These are phyloP conservation scores for Cordilura impudica DNA, from an alignment of 2,888 invertebrate species.

Conservation along the genomic window DNA sequence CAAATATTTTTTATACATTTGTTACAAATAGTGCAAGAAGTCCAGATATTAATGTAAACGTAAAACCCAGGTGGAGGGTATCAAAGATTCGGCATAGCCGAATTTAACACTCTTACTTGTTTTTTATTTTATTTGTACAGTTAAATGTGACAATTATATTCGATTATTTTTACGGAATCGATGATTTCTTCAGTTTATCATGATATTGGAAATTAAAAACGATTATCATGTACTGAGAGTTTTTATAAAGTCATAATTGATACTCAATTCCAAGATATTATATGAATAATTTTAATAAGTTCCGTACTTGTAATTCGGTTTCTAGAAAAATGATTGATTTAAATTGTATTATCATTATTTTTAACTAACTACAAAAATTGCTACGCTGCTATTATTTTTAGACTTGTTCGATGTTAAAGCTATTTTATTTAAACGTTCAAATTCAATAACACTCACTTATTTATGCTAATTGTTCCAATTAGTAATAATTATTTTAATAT, in stretches of 20 bases:
- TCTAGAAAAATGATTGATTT: constrained; percentile 42
- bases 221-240: not conserved
- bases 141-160: not conserved
- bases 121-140: not conserved
- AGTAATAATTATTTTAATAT: constrained; percentile 50
- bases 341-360: constrained; percentile 27
- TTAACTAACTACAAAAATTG: constrained; percentile 18
- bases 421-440: constrained; percentile 24
- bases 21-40: too few relatives aligned
- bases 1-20: too few relatives aligned
- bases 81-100: too few relatives aligned
- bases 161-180: constrained; percentile 2
- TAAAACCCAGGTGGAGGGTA: too few relatives aligned
- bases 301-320: too few relatives aligned
- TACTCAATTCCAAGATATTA: not conserved
- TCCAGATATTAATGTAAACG: too few relatives aligned
- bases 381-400: not conserved
- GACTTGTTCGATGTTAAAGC: not conserved
- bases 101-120: too few relatives aligned
- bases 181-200: not conserved
- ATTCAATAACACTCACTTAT: constrained; percentile 46
- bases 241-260: not conserved
- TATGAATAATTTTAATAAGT: not conserved
- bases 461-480: constrained; percentile 53
- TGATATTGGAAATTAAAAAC: not conserved